Evolutionary conservation across 1,140 invertebrate species (phyloP), one percentile per base, ranked within the genome.

Genomic region (Eufriesea mexicana): DNA sequence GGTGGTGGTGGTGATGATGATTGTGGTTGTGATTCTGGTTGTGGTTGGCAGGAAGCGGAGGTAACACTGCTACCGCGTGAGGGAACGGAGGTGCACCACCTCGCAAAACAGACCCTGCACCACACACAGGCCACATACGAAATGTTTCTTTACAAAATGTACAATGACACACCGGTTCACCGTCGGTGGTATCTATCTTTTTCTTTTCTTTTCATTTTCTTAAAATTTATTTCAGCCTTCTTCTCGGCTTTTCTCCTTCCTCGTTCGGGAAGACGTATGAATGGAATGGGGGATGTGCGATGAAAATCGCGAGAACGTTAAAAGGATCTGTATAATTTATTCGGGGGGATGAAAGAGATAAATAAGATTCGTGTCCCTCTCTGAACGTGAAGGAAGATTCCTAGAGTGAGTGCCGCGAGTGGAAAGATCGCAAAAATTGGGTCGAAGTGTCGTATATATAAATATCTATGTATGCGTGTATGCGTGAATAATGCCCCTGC

Each of bases 41-140:
- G 85, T 88, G 80, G 84, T 89, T 88, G 84, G 84, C 92, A 91
- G 95, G 95, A 92, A 96, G 94, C 92, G 95, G 95, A 93, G 96
- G 96, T 93, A 96, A 94, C 89, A 96, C 96, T 93, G 95, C 95
- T 92, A 96, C 95, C 93, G 95, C 95, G 93, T 96, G 95, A 90
- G 95, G 95, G 89, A 95, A 96, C 90, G 95, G 93, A 93, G 95
- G 90, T 77, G 84, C 89, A 84, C 92, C 93, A 86, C 92, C 92
- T 89, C 94, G 91, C 89, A 93, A 85, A 90, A 93, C 88, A 88
- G 91, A 91, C 84, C 94, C 93, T 94, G 91, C 92, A 91, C 91
- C 90, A 92, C 91, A 94, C 87, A 94, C 91, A 94, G 88, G 90
- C 89, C 91, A 91, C 88, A 91, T 87, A 87, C 83, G 86, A 83